Evolutionary conservation across 2,888 invertebrate species (phyloP).

Genomic region (Morpho achilles): DNA sequence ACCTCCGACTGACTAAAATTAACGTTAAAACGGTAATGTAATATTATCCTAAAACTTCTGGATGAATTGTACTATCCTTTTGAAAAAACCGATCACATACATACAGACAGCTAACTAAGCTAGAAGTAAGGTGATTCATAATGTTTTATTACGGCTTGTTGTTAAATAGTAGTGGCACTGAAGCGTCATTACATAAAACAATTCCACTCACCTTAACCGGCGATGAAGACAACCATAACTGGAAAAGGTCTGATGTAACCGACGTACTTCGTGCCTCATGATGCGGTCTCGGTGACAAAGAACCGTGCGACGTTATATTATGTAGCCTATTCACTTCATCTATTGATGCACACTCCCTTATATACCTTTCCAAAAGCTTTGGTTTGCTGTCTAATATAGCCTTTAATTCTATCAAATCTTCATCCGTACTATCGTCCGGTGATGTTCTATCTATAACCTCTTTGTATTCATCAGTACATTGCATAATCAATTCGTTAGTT

Average conservation of each 20-base stretch:
- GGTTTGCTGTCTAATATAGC: conserved; percentile 77
- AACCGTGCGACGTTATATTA: conserved; percentile 75
- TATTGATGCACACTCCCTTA: conserved; percentile 85
- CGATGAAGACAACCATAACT: conserved; percentile 89
- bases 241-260: conserved; percentile 91
- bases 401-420: conserved; percentile 61
- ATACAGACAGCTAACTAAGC: no score
- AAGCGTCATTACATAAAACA: background rate
- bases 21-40: no score
- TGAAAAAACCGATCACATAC: no score
- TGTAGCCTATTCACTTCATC: conserved; percentile 82
- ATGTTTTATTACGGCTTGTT: background rate
- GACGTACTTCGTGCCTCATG: conserved; percentile 83
- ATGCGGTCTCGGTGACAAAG: conserved; percentile 64
- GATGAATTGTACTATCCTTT: no score
- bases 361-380: conserved; percentile 85
- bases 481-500: conserved; percentile 55
- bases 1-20: no score
- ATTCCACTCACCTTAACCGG: conserved; percentile 82
- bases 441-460: conserved; percentile 64
- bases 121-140: no score
- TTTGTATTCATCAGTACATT: conserved; percentile 56
- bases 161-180: background rate
- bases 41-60: no score
- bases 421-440: conserved; percentile 63